These are phyloP conservation scores for Xylota segnis DNA, from an alignment of 2,888 invertebrate species.

Conservation along the genomic window DNA sequence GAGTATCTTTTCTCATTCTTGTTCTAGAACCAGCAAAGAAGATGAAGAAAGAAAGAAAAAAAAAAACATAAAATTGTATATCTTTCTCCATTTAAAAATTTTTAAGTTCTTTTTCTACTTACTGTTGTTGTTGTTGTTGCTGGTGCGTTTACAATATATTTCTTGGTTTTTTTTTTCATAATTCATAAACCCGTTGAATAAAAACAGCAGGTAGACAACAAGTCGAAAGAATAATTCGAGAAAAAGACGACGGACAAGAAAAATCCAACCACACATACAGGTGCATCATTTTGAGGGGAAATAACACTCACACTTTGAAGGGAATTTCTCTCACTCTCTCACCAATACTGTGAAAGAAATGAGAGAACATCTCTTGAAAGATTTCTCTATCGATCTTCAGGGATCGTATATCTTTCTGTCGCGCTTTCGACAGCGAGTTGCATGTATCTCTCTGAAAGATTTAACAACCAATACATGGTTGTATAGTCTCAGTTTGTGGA, in stretches of 20 bases:
- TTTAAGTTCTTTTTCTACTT: slow-evolving; percentile 6
- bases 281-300: slow-evolving; percentile 53
- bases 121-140: slow-evolving; percentile 16
- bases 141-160: too few species aligned
- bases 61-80: slow-evolving; percentile 29
- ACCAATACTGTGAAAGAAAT: slow-evolving; percentile 30
- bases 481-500: background rate
- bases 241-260: slow-evolving; percentile 24
- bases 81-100: slow-evolving; percentile 62
- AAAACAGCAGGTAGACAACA: slow-evolving; percentile 74
- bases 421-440: slow-evolving; percentile 29
- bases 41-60: slow-evolving; percentile 7
- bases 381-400: slow-evolving; percentile 47
- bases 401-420: slow-evolving; percentile 28
- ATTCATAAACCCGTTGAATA: slow-evolving; percentile 76
- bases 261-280: slow-evolving; percentile 36
- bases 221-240: slow-evolving; percentile 48
- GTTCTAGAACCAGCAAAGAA: slow-evolving; percentile 31
- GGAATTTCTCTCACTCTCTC: slow-evolving; percentile 34
- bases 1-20: slow-evolving; percentile 68
- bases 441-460: slow-evolving; percentile 40
- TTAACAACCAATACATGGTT: slow-evolving; percentile 5
- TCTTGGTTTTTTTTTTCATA: slow-evolving; percentile 70
- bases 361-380: slow-evolving; percentile 4
- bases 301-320: slow-evolving; percentile 26